Conservation (phyloP, 2,888 invertebrate species). For the Trilocha varians region DNA sequence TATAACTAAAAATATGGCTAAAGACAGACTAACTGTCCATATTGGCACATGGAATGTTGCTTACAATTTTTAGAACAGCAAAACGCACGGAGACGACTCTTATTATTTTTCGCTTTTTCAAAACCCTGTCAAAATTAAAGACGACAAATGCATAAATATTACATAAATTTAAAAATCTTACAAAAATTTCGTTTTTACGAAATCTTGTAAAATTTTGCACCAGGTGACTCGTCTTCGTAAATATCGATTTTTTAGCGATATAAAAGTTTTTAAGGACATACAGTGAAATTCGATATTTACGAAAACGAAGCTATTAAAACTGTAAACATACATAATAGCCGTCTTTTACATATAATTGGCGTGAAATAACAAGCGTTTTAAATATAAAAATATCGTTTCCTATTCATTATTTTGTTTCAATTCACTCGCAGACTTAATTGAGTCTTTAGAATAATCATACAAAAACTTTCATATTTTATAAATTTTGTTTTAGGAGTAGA, state of each 20-base stretch:
- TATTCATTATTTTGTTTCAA: constrained; percentile 10
- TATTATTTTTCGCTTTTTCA: too few relatives aligned
- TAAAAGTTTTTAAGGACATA: constrained; percentile 19
- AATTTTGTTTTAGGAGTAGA: too few relatives aligned
- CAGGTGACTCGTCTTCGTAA: constrained; percentile 12
- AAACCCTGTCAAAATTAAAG: constrained; percentile 53
- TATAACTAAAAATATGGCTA: constrained; percentile 65
- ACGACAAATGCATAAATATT: constrained; percentile 20
- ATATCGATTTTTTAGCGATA: constrained; percentile 5
- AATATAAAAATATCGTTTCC: neutral
- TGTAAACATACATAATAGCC: constrained; percentile 17
- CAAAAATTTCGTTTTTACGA: constrained; percentile 55
- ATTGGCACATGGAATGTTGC: constrained; percentile 64
- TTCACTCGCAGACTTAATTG: too few relatives aligned
- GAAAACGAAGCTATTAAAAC: constrained; percentile 11
- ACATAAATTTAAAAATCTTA: constrained; percentile 28
- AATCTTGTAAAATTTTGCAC: constrained; percentile 49
- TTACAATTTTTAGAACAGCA: too few relatives aligned
- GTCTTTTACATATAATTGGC: constrained; percentile 9
- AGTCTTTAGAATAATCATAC: too few relatives aligned
- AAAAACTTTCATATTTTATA: too few relatives aligned
- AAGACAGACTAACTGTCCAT: constrained; percentile 43
- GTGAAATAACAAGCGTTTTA: constrained; percentile 3
- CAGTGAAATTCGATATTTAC: constrained; percentile 5
- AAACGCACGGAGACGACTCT: too few relatives aligned